Percentiles rank a stretch among this genome's conserved stretches.
phyloP scores from a whole-genome alignment of 2,113 vertebrate genomes.

The Prunella himalayana region DNA sequence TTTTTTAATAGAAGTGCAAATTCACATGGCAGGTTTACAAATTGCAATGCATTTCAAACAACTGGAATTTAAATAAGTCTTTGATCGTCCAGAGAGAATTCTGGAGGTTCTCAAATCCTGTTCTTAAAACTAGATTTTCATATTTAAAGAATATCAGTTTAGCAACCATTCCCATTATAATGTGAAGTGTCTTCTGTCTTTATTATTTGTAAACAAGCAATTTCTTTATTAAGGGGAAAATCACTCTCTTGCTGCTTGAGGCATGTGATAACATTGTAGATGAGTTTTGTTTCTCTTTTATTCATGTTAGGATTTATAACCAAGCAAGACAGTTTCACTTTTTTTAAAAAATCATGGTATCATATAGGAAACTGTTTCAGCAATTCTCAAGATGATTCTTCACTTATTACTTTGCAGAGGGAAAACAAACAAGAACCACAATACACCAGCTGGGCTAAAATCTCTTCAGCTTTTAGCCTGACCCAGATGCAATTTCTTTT shows the following conservation, averaged over 20 bases:
- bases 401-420: background rate
- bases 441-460: background rate
- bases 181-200: background rate
- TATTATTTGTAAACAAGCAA: background rate
- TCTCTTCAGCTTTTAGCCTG: background rate
- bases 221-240: background rate
- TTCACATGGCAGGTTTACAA: background rate
- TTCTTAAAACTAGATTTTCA: background rate
- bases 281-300: background rate
- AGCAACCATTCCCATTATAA: background rate
- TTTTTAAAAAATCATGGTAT: background rate
- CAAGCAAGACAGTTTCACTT: background rate
- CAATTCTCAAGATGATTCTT: background rate
- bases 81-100: background rate
- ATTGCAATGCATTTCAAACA: conserved; percentile 6
- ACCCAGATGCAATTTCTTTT: background rate
- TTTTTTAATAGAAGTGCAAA: conserved; percentile 25
- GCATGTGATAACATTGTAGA: background rate
- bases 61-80: background rate
- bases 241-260: background rate
- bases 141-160: background rate
- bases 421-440: background rate
- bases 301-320: background rate
- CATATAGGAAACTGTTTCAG: background rate
- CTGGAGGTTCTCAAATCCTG: background rate